These are phyloP conservation scores for Gasterosteus nipponicus DNA, from an alignment of 2,113 vertebrate genomes.

Conservation along the genomic window DNA sequence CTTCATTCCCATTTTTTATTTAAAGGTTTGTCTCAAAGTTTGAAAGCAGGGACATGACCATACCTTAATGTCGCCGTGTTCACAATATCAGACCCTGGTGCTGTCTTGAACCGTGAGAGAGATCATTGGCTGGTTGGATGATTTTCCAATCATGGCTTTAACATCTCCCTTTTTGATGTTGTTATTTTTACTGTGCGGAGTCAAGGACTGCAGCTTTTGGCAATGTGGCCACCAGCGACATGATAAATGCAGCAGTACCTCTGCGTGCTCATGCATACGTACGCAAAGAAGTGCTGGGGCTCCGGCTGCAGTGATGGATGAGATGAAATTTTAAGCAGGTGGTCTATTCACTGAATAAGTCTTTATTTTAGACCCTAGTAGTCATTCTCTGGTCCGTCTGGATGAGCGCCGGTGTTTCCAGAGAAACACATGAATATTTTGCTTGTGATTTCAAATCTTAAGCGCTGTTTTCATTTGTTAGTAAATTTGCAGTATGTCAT, in stretches of 20 bases:
- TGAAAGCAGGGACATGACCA: not conserved
- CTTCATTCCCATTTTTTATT: not conserved
- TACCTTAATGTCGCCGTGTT: constrained; percentile 20
- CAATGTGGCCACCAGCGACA: constrained; percentile 28
- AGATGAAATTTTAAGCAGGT: constrained; percentile 61
- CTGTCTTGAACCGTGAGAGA: constrained; percentile 15
- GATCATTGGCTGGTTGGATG: constrained; percentile 37
- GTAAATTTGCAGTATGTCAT: not conserved
- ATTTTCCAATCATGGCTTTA: constrained; percentile 33
- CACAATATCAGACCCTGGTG: constrained; percentile 22
- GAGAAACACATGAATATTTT: not conserved
- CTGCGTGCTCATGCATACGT: constrained; percentile 59
- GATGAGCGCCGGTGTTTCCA: constrained; percentile 20
- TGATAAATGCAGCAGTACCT: constrained; percentile 60
- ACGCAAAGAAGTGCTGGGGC: constrained; percentile 46
- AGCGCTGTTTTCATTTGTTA: not conserved
- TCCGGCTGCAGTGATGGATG: constrained; percentile 68
- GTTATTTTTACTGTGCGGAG: constrained; percentile 35
- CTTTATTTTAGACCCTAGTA: constrained; percentile 53
- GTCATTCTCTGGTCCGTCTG: constrained; percentile 20
- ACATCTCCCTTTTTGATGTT: constrained; percentile 42
- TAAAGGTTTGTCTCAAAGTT: not conserved
- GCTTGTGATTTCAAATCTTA: not conserved
- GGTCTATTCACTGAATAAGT: constrained; percentile 52
- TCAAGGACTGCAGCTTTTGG: constrained; percentile 27